Percentiles rank a stretch among this genome's conserved stretches.
These are phyloP conservation scores for Eutrigla gurnardus DNA, from an alignment of 2,797 vertebrate genomes.

Conservation along the genomic window DNA sequence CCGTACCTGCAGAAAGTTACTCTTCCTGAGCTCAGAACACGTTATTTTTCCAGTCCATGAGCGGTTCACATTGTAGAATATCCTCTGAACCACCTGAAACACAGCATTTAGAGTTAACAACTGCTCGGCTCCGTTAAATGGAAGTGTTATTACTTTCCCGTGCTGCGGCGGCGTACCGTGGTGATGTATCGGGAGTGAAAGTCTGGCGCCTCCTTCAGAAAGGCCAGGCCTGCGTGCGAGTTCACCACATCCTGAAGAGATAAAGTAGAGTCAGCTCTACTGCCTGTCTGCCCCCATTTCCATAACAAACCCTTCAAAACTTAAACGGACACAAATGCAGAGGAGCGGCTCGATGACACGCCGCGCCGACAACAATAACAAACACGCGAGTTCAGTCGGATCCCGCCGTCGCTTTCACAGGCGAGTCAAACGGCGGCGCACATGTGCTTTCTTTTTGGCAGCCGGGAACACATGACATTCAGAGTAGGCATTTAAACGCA, in stretches of 20 bases:
- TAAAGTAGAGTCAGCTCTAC: slow-evolving; percentile 26
- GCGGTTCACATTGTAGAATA: slow-evolving; percentile 96
- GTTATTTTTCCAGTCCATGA: slow-evolving; percentile 96
- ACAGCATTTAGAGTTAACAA: background rate
- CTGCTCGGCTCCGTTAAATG: too few species aligned
- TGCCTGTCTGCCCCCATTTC: slow-evolving; percentile 24
- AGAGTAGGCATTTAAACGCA: slow-evolving; percentile 44
- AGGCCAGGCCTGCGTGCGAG: slow-evolving; percentile 91
- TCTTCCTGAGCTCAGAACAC: slow-evolving; percentile 91
- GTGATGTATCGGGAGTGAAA: slow-evolving; percentile 98
- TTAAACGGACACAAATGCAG: slow-evolving; percentile 25
- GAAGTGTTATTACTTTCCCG: too few species aligned
- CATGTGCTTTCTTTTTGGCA: slow-evolving; percentile 41
- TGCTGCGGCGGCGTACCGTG: slow-evolving; percentile 82
- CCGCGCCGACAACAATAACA: slow-evolving; percentile 28
- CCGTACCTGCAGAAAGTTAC: slow-evolving; percentile 92
- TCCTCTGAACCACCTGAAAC: slow-evolving; percentile 93
- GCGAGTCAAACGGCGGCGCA: slow-evolving; percentile 49
- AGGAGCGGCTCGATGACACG: slow-evolving; percentile 31
- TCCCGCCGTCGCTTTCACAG: slow-evolving; percentile 39
- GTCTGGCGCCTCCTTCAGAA: slow-evolving; percentile 95
- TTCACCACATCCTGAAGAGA: slow-evolving; percentile 93
- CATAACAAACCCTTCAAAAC: slow-evolving; percentile 36
- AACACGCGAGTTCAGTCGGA: slow-evolving; percentile 40
- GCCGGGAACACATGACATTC: slow-evolving; percentile 26